Evolutionary conservation across 1,140 invertebrate genomes (phyloP), one percentile per base, ranked within the genome.

Genomic region (Drosophila hydei): DNA sequence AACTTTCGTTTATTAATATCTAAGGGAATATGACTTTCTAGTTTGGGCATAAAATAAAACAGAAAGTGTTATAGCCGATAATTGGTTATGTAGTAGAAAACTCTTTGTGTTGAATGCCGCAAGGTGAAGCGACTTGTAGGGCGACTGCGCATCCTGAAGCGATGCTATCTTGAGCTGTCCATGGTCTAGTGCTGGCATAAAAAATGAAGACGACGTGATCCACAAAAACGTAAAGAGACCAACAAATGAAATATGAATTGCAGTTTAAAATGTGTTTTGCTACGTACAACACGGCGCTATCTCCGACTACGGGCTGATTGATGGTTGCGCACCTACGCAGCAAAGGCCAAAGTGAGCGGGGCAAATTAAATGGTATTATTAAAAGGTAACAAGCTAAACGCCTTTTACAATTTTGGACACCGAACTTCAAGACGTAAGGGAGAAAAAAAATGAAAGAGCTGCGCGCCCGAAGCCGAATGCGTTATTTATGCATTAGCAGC

Each of bases 301-400:
- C 14, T 16, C 19, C 33, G 45, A 51, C 80, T 70, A 36, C 58
- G 38, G 43, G 70, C 74, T 85, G 81, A 85, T 85, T 85, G 81
- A 85, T 85, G 81, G 83, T 85, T 88, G 67, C 51, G 81, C 81
- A 48, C 81, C 81, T 85, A 85, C 81, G 83, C 81, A 70, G 67
- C 65, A 64, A 33, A 70, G 51, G 25, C 19, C 56, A 47, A 56
- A 54, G 60, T 54, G 75, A 72, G 74, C 75, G 75, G 76, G 70
- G 43, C n/a, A 69, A 85, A 85, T 85, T 85, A 85, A 85, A 87
- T 85, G 81, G 81, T 85, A 85, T 85, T 85, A 85, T 85, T 85
- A 85, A 85, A 85, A 85, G 81, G 81, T 85, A 85, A 85, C 81
- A 85, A 85, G 81, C 81, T 85, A 85, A 85, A 85, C 81, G 81